Evolutionary conservation across 2,888 invertebrate genomes (phyloP).

Genomic region (Heliconius erato): DNA sequence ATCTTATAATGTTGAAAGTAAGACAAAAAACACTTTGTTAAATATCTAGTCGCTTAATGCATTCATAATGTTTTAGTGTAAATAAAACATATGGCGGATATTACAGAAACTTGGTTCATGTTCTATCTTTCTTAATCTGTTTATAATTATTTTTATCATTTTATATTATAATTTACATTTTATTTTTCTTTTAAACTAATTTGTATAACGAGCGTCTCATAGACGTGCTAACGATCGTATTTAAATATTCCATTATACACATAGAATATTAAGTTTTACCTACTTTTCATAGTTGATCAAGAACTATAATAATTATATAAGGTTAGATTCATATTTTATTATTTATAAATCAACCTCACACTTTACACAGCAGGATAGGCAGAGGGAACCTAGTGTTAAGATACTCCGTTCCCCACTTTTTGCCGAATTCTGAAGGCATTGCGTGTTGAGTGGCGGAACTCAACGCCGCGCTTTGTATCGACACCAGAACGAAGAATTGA

Average conservation of each 20-base stretch:
- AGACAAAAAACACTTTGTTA: slow-evolving; percentile 8
- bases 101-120: slow-evolving; percentile 9
- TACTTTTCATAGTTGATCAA: background rate
- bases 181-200: background rate
- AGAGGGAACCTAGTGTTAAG: too few relatives aligned
- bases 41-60: slow-evolving; percentile 1
- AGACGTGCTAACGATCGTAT: background rate
- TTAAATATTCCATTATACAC: background rate
- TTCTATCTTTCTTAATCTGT: slow-evolving; percentile 4
- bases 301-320: background rate
- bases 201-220: background rate
- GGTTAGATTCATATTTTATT: background rate
- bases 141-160: slow-evolving; percentile 10
- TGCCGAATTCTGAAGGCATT: too few relatives aligned
- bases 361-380: too few relatives aligned
- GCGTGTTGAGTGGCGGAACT: too few relatives aligned
- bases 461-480: too few relatives aligned
- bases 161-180: background rate
- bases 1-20: slow-evolving; percentile 11
- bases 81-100: slow-evolving; percentile 11
- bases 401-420: too few relatives aligned
- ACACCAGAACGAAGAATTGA: too few relatives aligned
- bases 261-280: background rate
- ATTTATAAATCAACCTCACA: background rate
- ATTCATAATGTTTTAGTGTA: slow-evolving; percentile 14